Conservation (phyloP, 2,888 invertebrate genomes). For the Erpobdella octoculata region DNA sequence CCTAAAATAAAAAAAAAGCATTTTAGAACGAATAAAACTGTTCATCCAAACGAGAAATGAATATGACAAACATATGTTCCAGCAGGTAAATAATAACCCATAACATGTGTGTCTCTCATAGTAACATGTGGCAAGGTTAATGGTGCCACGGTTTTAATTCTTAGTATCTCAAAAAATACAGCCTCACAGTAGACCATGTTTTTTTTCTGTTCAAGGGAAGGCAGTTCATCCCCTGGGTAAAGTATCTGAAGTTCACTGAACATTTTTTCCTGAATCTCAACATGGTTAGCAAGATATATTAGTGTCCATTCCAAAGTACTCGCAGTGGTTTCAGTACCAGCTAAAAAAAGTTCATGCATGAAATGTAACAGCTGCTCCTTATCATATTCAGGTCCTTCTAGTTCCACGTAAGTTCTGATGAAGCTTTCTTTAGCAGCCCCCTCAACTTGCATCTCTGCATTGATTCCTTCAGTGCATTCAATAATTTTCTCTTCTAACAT, state of each 20-base stretch:
- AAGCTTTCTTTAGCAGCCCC: too few relatives aligned
- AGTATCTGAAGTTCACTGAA: constrained; percentile 30
- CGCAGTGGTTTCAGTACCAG: constrained; percentile 30
- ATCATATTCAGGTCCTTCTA: constrained; percentile 24
- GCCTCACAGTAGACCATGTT: constrained; percentile 25
- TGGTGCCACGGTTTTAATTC: constrained; percentile 9
- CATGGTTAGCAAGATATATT: constrained; percentile 22
- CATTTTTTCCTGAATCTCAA: constrained; percentile 28
- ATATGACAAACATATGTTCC: constrained; percentile 16
- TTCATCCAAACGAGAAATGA: too few relatives aligned
- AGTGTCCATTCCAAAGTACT: constrained; percentile 27
- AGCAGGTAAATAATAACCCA: constrained; percentile 26
- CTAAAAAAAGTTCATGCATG: constrained; percentile 29
- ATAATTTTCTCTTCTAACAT: not conserved
- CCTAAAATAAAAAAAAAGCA: not conserved
- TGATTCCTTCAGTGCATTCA: not conserved
- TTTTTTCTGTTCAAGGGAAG: constrained; percentile 18
- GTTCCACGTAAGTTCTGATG: constrained; percentile 15
- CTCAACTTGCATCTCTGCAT: too few relatives aligned
- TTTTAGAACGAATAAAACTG: not conserved
- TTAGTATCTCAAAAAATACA: constrained; percentile 16
- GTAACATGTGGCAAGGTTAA: constrained; percentile 22
- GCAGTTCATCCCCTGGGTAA: constrained; percentile 14
- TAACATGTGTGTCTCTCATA: constrained; percentile 16
- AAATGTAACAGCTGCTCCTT: constrained; percentile 14